These are phyloP conservation scores for Dascillus cervinus DNA, from an alignment of 2,888 invertebrate species.

Conservation along the genomic window DNA sequence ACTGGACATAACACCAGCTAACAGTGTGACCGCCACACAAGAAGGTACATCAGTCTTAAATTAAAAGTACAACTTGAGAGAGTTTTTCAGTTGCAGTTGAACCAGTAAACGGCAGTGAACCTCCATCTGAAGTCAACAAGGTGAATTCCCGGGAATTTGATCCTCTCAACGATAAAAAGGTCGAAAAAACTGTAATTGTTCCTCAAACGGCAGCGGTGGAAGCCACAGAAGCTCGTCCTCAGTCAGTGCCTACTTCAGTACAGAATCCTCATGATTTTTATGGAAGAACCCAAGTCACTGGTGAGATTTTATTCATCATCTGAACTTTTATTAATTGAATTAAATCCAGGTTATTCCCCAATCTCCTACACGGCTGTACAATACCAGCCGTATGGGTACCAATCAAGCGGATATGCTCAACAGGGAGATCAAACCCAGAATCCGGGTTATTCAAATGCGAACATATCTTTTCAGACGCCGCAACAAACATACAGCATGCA, in stretches of 20 bases:
- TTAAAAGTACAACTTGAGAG: too few species aligned
- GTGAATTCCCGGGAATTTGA: constrained; percentile 52
- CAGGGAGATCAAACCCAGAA: constrained; percentile 33
- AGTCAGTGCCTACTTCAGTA: constrained; percentile 29
- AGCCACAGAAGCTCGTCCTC: constrained; percentile 24
- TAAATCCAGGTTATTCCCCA: constrained; percentile 20
- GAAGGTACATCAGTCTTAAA: too few species aligned
- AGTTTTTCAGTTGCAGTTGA: too few species aligned
- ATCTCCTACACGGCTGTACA: constrained; percentile 31
- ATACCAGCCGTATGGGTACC: too few species aligned
- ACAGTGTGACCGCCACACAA: constrained; percentile 4
- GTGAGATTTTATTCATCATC: background rate
- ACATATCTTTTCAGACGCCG: constrained; percentile 30
- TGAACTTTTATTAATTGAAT: background rate
- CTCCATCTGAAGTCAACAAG: too few species aligned
- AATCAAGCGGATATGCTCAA: too few species aligned
- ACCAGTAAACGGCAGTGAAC: too few species aligned
- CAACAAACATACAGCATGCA: too few species aligned
- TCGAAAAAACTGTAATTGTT: constrained; percentile 4
- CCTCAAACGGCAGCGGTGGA: constrained; percentile 16
- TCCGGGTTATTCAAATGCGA: constrained; percentile 28
- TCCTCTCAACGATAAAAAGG: constrained; percentile 45
- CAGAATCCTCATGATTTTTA: constrained; percentile 32
- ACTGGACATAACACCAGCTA: constrained; percentile 36
- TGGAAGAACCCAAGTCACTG: constrained; percentile 24